Percentiles rank a stretch among this genome's conserved stretches.
phyloP scores from a whole-genome alignment of 2,888 invertebrate genomes.

The Cremastinae sp. region DNA sequence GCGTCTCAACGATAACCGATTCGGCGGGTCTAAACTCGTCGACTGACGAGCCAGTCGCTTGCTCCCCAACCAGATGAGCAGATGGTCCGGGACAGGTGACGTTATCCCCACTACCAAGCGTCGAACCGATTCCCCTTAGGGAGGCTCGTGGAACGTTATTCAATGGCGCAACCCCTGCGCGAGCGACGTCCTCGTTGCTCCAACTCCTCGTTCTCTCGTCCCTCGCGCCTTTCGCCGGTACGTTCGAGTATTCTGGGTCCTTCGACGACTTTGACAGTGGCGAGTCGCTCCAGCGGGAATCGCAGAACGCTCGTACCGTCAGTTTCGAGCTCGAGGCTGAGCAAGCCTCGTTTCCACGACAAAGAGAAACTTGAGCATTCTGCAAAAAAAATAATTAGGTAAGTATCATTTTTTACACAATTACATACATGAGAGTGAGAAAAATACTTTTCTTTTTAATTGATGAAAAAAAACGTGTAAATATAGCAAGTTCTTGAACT shows the following conservation, averaged over 20 bases:
- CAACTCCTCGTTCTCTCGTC: slow-evolving; percentile 32
- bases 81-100: slow-evolving; percentile 75
- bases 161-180: slow-evolving; percentile 54
- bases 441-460: neutral
- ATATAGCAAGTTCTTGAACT: no score
- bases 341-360: slow-evolving; percentile 66
- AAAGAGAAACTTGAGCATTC: slow-evolving; percentile 65
- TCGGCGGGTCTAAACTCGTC: slow-evolving; percentile 67
- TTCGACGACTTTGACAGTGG: slow-evolving; percentile 51
- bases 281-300: slow-evolving; percentile 79
- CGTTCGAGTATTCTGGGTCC: slow-evolving; percentile 57
- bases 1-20: slow-evolving; percentile 57
- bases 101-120: slow-evolving; percentile 67
- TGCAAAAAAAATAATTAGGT: slow-evolving; percentile 53
- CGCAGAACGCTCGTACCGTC: slow-evolving; percentile 86
- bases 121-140: slow-evolving; percentile 51
- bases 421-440: no score
- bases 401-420: neutral
- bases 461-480: no score
- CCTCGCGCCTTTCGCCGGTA: slow-evolving; percentile 34
- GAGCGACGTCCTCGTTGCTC: slow-evolving; percentile 56
- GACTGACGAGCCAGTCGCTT: slow-evolving; percentile 70
- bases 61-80: slow-evolving; percentile 67
- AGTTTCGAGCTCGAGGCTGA: slow-evolving; percentile 78
- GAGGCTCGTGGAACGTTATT: slow-evolving; percentile 50